Percentiles rank a stretch among this genome's conserved stretches.
Conservation (phyloP, 2,113 vertebrate species). For the Colossoma macropomum region DNA sequence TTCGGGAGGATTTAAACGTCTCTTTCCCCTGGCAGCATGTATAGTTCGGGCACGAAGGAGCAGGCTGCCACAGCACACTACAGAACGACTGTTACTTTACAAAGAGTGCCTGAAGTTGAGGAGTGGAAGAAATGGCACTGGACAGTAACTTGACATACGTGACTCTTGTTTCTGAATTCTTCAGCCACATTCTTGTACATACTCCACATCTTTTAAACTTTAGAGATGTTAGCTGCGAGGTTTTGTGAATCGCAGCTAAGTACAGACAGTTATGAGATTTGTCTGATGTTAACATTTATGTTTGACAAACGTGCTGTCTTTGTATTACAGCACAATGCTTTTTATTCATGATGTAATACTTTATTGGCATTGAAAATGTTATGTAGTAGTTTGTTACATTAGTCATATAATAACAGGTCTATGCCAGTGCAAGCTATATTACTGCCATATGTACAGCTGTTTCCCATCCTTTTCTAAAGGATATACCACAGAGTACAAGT, state of each 20-base stretch:
- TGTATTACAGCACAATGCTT: neutral
- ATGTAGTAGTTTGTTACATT: neutral
- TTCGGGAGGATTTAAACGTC: constrained; percentile 75
- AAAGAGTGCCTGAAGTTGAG: constrained; percentile 67
- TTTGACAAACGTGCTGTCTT: neutral
- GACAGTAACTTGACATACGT: neutral
- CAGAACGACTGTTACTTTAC: constrained; percentile 77
- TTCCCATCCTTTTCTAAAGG: neutral
- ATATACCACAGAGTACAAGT: neutral
- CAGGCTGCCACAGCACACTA: constrained; percentile 72
- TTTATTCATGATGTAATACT: constrained; percentile 10
- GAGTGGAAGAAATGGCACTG: constrained; percentile 32
- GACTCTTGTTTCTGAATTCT: neutral
- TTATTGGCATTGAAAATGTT: neutral
- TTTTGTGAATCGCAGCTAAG: neutral
- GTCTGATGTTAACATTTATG: neutral
- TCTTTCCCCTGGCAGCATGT: constrained; percentile 71
- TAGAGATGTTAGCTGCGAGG: neutral
- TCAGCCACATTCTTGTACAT: neutral
- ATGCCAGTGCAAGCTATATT: neutral
- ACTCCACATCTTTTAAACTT: neutral
- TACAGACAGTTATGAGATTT: neutral
- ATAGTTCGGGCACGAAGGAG: constrained; percentile 74
- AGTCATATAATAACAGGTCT: neutral
- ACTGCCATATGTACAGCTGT: neutral